Conservation (phyloP, 2,797 vertebrate genomes). For the Fundulus diaphanus region DNA sequence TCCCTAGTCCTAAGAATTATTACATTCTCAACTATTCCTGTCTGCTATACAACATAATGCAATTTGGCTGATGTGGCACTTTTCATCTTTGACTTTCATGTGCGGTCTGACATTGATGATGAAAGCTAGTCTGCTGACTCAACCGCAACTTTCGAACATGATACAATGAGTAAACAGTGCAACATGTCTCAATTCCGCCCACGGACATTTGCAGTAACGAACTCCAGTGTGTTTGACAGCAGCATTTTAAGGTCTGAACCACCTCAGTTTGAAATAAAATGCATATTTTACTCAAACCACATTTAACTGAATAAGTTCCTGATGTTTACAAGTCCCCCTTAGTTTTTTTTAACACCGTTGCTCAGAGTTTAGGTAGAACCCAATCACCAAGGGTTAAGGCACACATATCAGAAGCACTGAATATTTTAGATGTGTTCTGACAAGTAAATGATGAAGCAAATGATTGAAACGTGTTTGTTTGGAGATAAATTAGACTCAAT, state of each 20-base stretch:
- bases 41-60: not conserved
- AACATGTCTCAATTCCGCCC: not conserved
- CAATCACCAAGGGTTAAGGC: too few relatives aligned
- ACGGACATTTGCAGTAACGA: not conserved
- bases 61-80: not conserved
- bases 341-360: not conserved
- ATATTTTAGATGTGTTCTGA: too few relatives aligned
- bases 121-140: not conserved
- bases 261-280: not conserved
- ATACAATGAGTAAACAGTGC: not conserved
- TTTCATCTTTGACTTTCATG: not conserved
- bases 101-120: not conserved
- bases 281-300: not conserved
- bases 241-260: not conserved
- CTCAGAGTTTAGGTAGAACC: too few relatives aligned
- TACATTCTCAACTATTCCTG: not conserved
- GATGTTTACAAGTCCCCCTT: too few relatives aligned
- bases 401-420: too few relatives aligned
- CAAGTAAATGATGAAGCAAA: too few relatives aligned
- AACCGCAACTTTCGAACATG: not conserved
- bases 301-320: not conserved
- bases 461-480: too few relatives aligned
- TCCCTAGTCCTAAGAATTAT: not conserved
- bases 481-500: too few relatives aligned
- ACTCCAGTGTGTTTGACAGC: not conserved